phyloP scores from a whole-genome alignment of 2,888 invertebrate species.

The Chalcis sispes region DNA sequence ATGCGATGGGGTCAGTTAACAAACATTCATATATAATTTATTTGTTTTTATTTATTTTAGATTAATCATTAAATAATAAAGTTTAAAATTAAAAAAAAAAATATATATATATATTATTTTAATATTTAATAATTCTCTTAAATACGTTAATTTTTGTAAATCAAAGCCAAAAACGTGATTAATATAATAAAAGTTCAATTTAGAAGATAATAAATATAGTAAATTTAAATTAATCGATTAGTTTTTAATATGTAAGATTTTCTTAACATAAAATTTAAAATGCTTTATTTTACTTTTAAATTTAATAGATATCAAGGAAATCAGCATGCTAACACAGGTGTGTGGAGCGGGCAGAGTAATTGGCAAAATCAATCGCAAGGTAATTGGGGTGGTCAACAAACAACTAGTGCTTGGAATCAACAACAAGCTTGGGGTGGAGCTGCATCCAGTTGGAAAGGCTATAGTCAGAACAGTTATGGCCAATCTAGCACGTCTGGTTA shows the following conservation, averaged over 20 bases:
- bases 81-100: too few species aligned
- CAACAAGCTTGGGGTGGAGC: slow-evolving; percentile 57
- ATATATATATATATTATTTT: too few species aligned
- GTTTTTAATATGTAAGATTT: too few species aligned
- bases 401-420: slow-evolving; percentile 51
- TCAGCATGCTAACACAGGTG: slow-evolving; percentile 25
- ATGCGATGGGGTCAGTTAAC: slow-evolving; percentile 42
- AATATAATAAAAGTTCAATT: too few species aligned
- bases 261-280: too few species aligned
- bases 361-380: slow-evolving; percentile 37
- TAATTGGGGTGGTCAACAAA: slow-evolving; percentile 25
- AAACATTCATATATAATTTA: too few species aligned
- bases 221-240: too few species aligned
- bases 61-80: not conserved
- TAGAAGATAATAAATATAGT: too few species aligned
- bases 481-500: slow-evolving; percentile 5
- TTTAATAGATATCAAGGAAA: slow-evolving; percentile 62
- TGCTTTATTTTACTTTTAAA: too few species aligned
- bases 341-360: slow-evolving; percentile 16
- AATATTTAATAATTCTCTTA: too few species aligned
- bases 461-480: slow-evolving; percentile 61
- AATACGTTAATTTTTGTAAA: too few species aligned
- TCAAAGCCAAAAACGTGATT: too few species aligned
- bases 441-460: slow-evolving; percentile 68
- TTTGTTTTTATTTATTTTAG: not conserved